A percentile compares a stretch with the other conserved stretches of the same genome.
Conservation (phyloP, 1,140 invertebrate genomes). For the Lordiphosa collinella region DNA sequence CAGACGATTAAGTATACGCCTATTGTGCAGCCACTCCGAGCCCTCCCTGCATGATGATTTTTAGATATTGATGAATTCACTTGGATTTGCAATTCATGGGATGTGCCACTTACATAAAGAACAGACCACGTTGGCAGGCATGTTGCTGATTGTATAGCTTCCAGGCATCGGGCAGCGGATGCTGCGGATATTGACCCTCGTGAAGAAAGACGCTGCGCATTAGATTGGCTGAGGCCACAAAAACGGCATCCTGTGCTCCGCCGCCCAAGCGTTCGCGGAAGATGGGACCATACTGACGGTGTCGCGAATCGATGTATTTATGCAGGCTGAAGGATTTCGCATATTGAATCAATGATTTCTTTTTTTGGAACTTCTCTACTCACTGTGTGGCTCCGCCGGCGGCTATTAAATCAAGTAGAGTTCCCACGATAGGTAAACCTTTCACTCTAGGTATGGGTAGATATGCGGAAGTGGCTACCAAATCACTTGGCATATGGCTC, state of each 20-base stretch:
- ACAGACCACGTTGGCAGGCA: constrained; percentile 86
- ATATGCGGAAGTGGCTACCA: constrained; percentile 22
- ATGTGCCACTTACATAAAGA: constrained; percentile 88
- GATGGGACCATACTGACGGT: constrained; percentile 87
- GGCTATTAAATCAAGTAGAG: constrained; percentile 80
- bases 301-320: constrained; percentile 86
- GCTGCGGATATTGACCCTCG: constrained; percentile 89
- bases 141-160: constrained; percentile 87
- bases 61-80: constrained; percentile 16
- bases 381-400: constrained; percentile 80
- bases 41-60: constrained; percentile 83
- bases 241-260: constrained; percentile 83
- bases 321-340: constrained; percentile 81
- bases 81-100: constrained; percentile 59
- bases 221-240: constrained; percentile 82
- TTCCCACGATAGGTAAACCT: constrained; percentile 82
- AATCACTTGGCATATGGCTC: constrained; percentile 1
- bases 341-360: constrained; percentile 2
- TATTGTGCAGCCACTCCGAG: constrained; percentile 86
- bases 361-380: constrained; percentile 17
- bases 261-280: constrained; percentile 87
- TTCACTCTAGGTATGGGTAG: constrained; percentile 55
- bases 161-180: constrained; percentile 92
- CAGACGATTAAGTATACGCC: constrained; percentile 87
- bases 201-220: constrained; percentile 86